Percentiles rank a stretch among this genome's conserved stretches.
phyloP scores from a whole-genome alignment of 2,888 invertebrate species.

The Drepana falcataria region DNA sequence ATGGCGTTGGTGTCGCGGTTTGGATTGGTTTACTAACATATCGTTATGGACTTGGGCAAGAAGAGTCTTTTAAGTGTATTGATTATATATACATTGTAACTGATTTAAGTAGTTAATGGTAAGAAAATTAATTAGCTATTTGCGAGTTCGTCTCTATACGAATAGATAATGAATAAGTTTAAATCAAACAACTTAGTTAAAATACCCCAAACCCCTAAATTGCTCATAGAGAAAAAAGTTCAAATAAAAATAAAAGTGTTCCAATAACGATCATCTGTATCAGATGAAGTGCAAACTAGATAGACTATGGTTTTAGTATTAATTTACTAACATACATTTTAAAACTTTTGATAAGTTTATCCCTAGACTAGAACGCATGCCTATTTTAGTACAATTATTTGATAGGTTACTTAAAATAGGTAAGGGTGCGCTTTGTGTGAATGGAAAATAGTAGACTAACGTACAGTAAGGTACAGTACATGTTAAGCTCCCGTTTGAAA shows the following conservation, averaged over 20 bases:
- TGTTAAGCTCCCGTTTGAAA: no score
- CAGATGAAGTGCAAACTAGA: slow-evolving; percentile 74
- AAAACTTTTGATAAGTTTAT: slow-evolving; percentile 53
- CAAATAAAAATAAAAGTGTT: slow-evolving; percentile 54
- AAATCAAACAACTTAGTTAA: slow-evolving; percentile 24
- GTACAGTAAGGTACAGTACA: no score
- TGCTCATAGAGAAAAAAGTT: slow-evolving; percentile 62
- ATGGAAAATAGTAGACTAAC: slow-evolving; percentile 18
- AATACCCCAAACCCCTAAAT: slow-evolving; percentile 23
- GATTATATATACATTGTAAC: not conserved
- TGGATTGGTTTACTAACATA: slow-evolving; percentile 42
- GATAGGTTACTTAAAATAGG: slow-evolving; percentile 58
- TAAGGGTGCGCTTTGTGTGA: slow-evolving; percentile 56
- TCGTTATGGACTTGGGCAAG: slow-evolving; percentile 14
- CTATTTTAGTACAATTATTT: slow-evolving; percentile 77
- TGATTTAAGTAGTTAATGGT: not conserved
- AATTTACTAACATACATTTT: slow-evolving; percentile 61
- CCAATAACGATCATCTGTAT: slow-evolving; percentile 69
- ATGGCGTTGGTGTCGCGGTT: slow-evolving; percentile 13
- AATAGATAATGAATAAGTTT: slow-evolving; percentile 6
- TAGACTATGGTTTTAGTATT: slow-evolving; percentile 51
- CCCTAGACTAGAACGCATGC: slow-evolving; percentile 63
- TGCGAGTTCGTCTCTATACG: not conserved
- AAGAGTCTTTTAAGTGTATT: slow-evolving; percentile 4
- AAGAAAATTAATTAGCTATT: not conserved